phyloP scores from a whole-genome alignment of 2,888 invertebrate species.

The Formica aserva region DNA sequence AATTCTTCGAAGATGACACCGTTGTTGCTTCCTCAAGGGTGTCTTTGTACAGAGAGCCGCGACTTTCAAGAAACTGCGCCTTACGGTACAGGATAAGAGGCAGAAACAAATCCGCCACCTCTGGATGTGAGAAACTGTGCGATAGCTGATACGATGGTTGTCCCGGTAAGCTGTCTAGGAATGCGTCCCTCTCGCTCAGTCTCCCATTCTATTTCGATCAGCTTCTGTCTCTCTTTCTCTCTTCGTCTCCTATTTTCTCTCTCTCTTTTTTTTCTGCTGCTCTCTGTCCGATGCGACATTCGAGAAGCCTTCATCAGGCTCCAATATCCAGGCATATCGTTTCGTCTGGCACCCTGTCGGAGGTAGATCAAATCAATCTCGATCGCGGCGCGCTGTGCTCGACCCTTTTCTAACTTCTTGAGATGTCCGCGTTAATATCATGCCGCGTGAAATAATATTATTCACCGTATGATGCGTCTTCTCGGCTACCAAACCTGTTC shows the following conservation, averaged over 20 bases:
- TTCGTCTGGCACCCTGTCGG: constrained; percentile 58
- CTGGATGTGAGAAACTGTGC: constrained; percentile 74
- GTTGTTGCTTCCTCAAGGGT: constrained; percentile 63
- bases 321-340: constrained; percentile 54
- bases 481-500: constrained; percentile 4
- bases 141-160: constrained; percentile 78
- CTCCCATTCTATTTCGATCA: constrained; percentile 68
- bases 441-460: constrained; percentile 49
- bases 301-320: constrained; percentile 72
- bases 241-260: constrained; percentile 2
- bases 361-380: constrained; percentile 63
- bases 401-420: constrained; percentile 53
- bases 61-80: constrained; percentile 67
- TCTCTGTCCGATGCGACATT: constrained; percentile 62
- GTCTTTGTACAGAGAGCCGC: constrained; percentile 64
- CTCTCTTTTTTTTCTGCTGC: constrained; percentile 7
- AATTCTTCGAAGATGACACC: constrained; percentile 66
- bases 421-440: constrained; percentile 51
- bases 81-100: constrained; percentile 73
- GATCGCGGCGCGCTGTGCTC: constrained; percentile 50
- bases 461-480: constrained; percentile 37
- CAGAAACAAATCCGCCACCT: constrained; percentile 84
- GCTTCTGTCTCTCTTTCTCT: constrained; percentile 38
- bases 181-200: constrained; percentile 77
- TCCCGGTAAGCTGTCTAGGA: constrained; percentile 84